Base-by-base conservation (phyloP, 2,888 invertebrate species). In the Eristalis pertinax region DNA sequence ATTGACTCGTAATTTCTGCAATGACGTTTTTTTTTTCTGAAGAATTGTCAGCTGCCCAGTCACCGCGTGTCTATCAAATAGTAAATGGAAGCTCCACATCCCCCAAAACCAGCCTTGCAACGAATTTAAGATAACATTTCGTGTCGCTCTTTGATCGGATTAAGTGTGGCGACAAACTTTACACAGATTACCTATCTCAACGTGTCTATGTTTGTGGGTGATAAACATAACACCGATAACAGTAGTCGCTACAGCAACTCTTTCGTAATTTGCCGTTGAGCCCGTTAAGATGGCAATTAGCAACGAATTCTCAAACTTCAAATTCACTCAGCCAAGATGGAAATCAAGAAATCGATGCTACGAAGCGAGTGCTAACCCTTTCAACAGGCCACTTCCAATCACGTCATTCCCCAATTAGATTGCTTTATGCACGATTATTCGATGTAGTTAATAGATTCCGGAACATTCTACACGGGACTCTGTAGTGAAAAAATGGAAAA, bases 341-440 rank as follows among this genome's bases (percentile, higher is more conserved):
- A 41, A 35, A 65, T 65, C 50, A 38, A 60, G 1, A 43, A 8
- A 10, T 7, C 19, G 19, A 50, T 8, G 13, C 11, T 38, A 3
- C 13, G 13, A 13, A 4, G 2, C 38, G 19, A 19, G 19, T 8
- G 2, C 8, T 19, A 8, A 60, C 5, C 13, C 29, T 8, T 50
- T 22, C 41, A 22, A 5, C 60, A 38, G 10, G n/a, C 43, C 19
- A 50, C 50, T 7, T 50, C 50, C 26, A 63, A 15, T 43, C 43
- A 11, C 29, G 11, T 41, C 60, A 29, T 29, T n/a, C 11, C 26
- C 3, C 15, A 29, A 43, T 15, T 64, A n/a, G 56, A 74, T 65
- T 65, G 56, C n/a, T n/a, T n/a, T 75, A 65, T 75, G 26, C 58
- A 67, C 75, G 58, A 60, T 75, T 43, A 68, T 60, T 35, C 7